phyloP scores from a whole-genome alignment of 2,888 invertebrate species.

The Mesorhabditis spiculigera region DNA sequence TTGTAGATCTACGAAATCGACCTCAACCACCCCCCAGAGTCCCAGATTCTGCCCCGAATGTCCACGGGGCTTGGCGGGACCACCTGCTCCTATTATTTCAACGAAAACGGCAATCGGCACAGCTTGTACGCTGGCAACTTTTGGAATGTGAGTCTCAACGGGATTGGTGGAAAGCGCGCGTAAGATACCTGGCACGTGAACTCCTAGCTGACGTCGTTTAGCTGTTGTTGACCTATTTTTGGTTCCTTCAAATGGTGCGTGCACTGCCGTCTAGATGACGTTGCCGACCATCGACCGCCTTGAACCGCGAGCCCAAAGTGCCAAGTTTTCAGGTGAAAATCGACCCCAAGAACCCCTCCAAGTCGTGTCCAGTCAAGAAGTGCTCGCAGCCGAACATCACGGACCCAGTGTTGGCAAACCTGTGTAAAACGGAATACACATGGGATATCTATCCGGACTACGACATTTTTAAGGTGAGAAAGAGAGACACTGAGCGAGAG shows the following conservation, averaged over 20 bases:
- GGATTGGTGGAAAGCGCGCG: too few species aligned
- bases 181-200: too few species aligned
- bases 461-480: conserved; percentile 44
- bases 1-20: conserved; percentile 51
- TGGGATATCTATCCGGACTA: conserved; percentile 52
- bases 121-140: conserved; percentile 52
- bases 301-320: not conserved
- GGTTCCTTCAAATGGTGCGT: too few species aligned
- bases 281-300: too few species aligned
- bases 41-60: conserved; percentile 30
- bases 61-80: conserved; percentile 46
- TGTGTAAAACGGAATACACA: conserved; percentile 47
- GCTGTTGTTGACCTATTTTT: too few species aligned
- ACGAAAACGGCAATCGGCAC: conserved; percentile 42
- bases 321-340: not conserved
- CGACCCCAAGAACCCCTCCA: conserved; percentile 14
- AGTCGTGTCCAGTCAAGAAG: conserved; percentile 45
- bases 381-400: conserved; percentile 28
- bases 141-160: conserved; percentile 36
- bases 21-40: conserved; percentile 32
- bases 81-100: conserved; percentile 52
- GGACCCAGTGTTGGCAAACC: conserved; percentile 27
- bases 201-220: too few species aligned
- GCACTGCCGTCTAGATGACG: too few species aligned
- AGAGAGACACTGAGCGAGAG: not conserved